These are phyloP conservation scores for Eulithis prunata DNA, from an alignment of 2,888 invertebrate genomes.

Conservation along the genomic window DNA sequence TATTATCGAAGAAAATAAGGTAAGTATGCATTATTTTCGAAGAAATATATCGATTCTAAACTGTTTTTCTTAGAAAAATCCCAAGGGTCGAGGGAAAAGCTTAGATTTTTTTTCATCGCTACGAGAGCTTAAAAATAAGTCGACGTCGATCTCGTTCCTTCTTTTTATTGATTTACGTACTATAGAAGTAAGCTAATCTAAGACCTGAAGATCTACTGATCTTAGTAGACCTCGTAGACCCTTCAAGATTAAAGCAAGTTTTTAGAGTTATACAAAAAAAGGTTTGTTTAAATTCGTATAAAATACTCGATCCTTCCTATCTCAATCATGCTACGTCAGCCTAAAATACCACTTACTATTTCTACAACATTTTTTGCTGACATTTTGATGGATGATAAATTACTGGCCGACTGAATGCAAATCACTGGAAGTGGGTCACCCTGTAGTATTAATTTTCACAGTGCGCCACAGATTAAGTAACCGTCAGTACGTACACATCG, in stretches of 20 bases:
- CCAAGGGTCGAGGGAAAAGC: too few relatives aligned
- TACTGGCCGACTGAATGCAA: conserved; percentile 74
- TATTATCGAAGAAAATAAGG: too few relatives aligned
- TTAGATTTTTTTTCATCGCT: too few relatives aligned
- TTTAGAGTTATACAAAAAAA: neutral
- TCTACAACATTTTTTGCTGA: conserved; percentile 65
- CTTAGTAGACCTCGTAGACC: too few relatives aligned
- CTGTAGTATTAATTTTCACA: conserved; percentile 72
- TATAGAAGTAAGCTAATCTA: too few relatives aligned
- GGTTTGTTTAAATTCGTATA: conserved; percentile 1
- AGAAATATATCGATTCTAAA: too few relatives aligned
- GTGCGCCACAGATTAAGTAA: conserved; percentile 55
- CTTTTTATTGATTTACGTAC: too few relatives aligned
- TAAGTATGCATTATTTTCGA: too few relatives aligned
- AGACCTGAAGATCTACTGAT: too few relatives aligned
- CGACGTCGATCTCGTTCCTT: too few relatives aligned
- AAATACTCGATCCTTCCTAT: conserved; percentile 26
- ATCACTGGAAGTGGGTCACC: conserved; percentile 79
- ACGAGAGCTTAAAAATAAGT: too few relatives aligned
- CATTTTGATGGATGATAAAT: conserved; percentile 77
- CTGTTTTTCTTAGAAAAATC: too few relatives aligned
- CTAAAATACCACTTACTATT: conserved; percentile 51
- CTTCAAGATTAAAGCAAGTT: neutral
- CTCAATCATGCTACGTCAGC: conserved; percentile 26
- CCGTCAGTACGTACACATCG: conserved; percentile 14